Percentiles rank a stretch among this genome's conserved stretches.
Conservation (phyloP, 1,140 invertebrate genomes). For the Notospermus geniculatus region DNA sequence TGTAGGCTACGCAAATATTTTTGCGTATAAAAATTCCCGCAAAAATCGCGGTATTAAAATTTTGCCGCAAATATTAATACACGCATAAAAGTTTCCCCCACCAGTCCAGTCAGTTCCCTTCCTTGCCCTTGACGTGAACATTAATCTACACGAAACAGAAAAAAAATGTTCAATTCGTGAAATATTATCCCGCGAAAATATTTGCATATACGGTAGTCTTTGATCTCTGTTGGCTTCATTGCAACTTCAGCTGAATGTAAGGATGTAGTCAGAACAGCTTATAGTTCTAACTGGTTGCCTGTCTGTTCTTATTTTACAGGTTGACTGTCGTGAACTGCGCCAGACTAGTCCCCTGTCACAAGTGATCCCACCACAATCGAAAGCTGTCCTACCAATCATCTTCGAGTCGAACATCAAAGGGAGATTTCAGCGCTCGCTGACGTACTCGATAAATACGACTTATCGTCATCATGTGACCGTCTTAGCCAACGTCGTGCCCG, state of each 20-base stretch:
- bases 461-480: slow-evolving; percentile 54
- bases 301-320: slow-evolving; percentile 21
- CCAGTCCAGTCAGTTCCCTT: too few relatives aligned
- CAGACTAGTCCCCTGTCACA: slow-evolving; percentile 55
- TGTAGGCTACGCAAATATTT: neutral
- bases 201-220: neutral
- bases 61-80: too few relatives aligned
- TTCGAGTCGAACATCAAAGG: slow-evolving; percentile 54
- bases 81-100: too few relatives aligned
- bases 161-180: neutral
- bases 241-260: too few relatives aligned
- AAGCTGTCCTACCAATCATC: slow-evolving; percentile 52
- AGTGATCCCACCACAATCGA: slow-evolving; percentile 51
- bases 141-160: neutral
- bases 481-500: slow-evolving; percentile 49
- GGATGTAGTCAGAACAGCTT: too few relatives aligned
- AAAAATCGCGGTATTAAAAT: too few relatives aligned
- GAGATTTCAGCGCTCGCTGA: slow-evolving; percentile 52
- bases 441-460: slow-evolving; percentile 51
- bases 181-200: too few relatives aligned
- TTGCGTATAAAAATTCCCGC: neutral
- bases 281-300: too few relatives aligned
- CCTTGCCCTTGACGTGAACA: too few relatives aligned
- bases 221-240: neutral
- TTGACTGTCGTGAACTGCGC: slow-evolving; percentile 51